These are phyloP conservation scores for Phylloscopus trochilus DNA, from an alignment of 2,113 vertebrate species.

Conservation along the genomic window DNA sequence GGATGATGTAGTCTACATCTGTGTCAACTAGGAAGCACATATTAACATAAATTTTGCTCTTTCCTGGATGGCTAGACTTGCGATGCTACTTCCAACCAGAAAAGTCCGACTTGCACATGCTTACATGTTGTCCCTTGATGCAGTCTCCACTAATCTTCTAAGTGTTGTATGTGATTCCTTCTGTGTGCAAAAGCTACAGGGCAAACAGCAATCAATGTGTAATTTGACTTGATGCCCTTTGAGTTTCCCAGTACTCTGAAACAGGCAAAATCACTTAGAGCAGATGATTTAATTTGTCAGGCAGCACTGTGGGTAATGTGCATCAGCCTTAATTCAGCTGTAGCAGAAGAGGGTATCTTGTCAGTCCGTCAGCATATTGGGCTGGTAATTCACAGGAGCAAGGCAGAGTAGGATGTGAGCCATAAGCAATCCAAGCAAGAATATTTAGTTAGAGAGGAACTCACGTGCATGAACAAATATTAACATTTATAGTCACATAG, in stretches of 20 bases:
- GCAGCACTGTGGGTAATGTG: conserved; percentile 22
- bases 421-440: not conserved
- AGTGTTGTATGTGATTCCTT: conserved; percentile 48
- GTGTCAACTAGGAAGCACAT: not conserved
- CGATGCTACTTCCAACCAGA: not conserved
- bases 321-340: conserved; percentile 44
- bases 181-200: conserved; percentile 60
- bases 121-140: not conserved
- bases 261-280: conserved; percentile 65
- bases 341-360: conserved; percentile 19
- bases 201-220: conserved; percentile 61
- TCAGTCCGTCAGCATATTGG: not conserved
- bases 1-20: not conserved
- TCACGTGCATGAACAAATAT: not conserved
- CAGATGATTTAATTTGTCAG: conserved; percentile 68
- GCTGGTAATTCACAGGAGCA: not conserved
- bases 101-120: not conserved
- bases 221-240: conserved; percentile 70
- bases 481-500: not conserved
- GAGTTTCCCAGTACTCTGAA: conserved; percentile 65
- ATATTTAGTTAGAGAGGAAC: not conserved
- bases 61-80: not conserved
- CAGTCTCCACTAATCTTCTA: conserved; percentile 46
- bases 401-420: not conserved
- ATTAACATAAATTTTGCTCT: not conserved